phyloP scores from a whole-genome alignment of 2,113 vertebrate species.

The Meriones unguiculatus region DNA sequence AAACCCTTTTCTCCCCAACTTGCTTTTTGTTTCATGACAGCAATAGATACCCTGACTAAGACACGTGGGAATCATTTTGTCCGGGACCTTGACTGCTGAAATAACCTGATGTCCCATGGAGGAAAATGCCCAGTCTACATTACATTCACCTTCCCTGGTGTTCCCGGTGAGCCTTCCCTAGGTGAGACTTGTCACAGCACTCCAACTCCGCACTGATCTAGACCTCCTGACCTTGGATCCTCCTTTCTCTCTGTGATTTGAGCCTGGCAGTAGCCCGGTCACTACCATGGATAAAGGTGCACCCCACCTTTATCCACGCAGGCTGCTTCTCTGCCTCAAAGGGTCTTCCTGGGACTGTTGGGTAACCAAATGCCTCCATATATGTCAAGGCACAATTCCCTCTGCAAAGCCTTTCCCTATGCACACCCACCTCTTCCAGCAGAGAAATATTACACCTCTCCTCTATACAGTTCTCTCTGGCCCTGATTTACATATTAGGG shows the following conservation, averaged over 20 bases:
- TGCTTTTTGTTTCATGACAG: not conserved
- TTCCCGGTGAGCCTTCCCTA: not conserved
- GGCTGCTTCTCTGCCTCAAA: not conserved
- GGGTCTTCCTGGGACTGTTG: not conserved
- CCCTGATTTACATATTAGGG: not conserved
- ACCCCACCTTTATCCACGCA: not conserved
- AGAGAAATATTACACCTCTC: not conserved
- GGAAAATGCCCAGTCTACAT: not conserved
- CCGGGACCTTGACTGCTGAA: not conserved
- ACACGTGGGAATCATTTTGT: not conserved
- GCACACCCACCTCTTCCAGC: not conserved
- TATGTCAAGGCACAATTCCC: not conserved
- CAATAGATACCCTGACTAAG: not conserved
- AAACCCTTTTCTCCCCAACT: not conserved
- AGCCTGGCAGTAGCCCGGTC: fast-evolving
- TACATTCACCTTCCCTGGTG: not conserved
- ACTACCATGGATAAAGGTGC: not conserved
- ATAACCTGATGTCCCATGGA: not conserved
- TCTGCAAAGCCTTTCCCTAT: not conserved
- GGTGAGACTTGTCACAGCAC: not conserved
- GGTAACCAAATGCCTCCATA: not conserved
- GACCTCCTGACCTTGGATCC: not conserved
- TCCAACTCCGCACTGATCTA: not conserved
- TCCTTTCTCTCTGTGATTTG: not conserved
- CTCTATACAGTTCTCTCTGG: not conserved